Evolutionary conservation across 2,888 invertebrate species (phyloP), one percentile per base, ranked within the genome.

Genomic region (Priocnemis perturbator): DNA sequence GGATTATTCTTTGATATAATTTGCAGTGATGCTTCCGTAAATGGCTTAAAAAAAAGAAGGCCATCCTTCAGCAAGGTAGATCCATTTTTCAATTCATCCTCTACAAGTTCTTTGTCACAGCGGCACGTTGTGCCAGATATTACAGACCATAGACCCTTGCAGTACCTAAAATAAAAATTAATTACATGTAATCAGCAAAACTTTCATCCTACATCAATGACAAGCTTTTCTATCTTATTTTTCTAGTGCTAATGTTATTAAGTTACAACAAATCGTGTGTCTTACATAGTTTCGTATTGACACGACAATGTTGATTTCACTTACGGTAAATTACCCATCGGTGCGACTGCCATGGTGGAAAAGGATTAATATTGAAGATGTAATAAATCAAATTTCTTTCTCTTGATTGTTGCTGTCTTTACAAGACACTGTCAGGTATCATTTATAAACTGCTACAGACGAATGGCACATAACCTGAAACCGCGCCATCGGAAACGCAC

Each of bases 61-160:
- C 89, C 89, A 50, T 87, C 82, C 62, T 82, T 83, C 0, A 89
- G 81, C 30, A 88, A 74, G 23, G 71, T 69, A 7, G 83, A 86
- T 17, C 87, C 87, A 69, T 86, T 85, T 56, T 86, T 82, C 65
- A 89, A 85, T 77, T 89, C 89, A 72, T 87, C 86, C 30, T 86
- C 79, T 0, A 89, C 87, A n/a, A 89, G 83, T 48, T 85, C 87
- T 67, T 84, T 87, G 48, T 88, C 88, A 58, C 88, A 89, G 3
- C 88, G 85, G 63, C 87, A 87, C 2, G 87, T 89, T 1, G 89
- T 89, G 30, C 87, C 88, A 20, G 89, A 89, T 82, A 89, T 88
- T 45, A 88, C 86, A 30, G 86, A 85, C 89, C 89, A 89, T 37
- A 89, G 73, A 37, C 85, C 88, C 61, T 89, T 89, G 71, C 86